phyloP scores from a whole-genome alignment of 2,888 invertebrate genomes.

The Ectobius pallidus region DNA sequence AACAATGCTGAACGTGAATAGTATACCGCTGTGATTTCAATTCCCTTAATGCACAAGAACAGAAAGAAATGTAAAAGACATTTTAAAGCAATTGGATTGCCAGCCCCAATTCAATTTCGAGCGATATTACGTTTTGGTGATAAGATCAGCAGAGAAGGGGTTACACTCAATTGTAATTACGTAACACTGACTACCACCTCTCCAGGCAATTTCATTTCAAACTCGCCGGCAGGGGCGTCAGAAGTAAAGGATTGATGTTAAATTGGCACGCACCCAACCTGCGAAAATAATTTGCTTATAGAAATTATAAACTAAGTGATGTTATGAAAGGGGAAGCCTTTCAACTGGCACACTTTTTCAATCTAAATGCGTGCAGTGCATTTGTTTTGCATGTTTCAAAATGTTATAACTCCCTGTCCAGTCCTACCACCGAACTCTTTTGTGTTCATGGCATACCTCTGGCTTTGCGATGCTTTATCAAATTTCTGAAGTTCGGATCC shows the following conservation, averaged over 20 bases:
- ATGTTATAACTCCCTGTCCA: too few species aligned
- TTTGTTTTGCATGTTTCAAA: too few species aligned
- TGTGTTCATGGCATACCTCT: too few species aligned
- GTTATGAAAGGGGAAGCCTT: too few species aligned
- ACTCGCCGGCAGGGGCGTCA: neutral
- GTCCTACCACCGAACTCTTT: too few species aligned
- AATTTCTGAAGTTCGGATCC: too few species aligned
- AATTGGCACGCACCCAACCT: conserved; percentile 14
- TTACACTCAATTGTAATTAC: conserved; percentile 2
- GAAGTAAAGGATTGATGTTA: conserved; percentile 17
- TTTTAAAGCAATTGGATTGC: conserved; percentile 24
- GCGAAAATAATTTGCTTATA: too few species aligned
- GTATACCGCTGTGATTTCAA: neutral
- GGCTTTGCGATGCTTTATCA: too few species aligned
- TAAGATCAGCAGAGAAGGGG: conserved; percentile 16
- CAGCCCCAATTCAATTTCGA: neutral
- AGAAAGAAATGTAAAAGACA: conserved; percentile 12
- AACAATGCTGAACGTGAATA: too few species aligned
- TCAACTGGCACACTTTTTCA: too few species aligned
- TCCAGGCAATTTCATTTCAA: conserved; percentile 28
- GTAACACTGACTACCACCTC: neutral
- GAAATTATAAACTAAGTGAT: too few species aligned
- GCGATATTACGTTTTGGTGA: neutral
- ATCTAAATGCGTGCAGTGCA: too few species aligned
- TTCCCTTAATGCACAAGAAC: conserved; percentile 11